Percentiles rank a stretch among this genome's conserved stretches.
Conservation (phyloP, 1,140 invertebrate species). For the Portunus trituberculatus region DNA sequence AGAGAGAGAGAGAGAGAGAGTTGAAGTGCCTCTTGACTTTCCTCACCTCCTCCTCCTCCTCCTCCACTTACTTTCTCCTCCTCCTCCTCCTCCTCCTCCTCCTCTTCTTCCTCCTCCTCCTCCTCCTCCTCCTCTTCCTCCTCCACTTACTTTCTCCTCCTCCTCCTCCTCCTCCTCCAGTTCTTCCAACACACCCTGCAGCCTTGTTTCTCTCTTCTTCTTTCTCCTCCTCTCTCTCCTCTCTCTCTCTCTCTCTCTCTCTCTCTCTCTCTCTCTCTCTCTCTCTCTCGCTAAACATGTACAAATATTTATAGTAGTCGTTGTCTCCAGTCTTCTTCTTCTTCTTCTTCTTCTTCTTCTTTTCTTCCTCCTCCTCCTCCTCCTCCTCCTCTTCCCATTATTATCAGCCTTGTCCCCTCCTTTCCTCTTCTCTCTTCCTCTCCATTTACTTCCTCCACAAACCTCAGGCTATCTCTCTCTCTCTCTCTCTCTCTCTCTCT, state of each 20-base stretch:
- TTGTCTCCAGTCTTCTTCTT: neutral
- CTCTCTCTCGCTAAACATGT: neutral
- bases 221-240: neutral
- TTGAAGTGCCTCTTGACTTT: neutral
- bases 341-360: neutral
- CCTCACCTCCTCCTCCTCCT: neutral
- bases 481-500: too few species aligned
- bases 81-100: neutral
- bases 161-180: neutral
- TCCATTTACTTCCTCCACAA: too few species aligned
- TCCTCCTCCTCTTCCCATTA: neutral
- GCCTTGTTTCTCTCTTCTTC: neutral
- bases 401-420: neutral
- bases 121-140: neutral
- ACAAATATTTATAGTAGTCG: neutral
- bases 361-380: neutral
- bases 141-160: neutral
- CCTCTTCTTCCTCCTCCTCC: neutral
- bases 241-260: neutral
- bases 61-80: neutral
- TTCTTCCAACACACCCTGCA: neutral
- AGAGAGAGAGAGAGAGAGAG: neutral
- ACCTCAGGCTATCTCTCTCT: too few species aligned
- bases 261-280: conserved; percentile 16
- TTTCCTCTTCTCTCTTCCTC: too few species aligned